Evolutionary conservation across 1,140 invertebrate species (phyloP).

Genomic region (Sarcophaga bullata): DNA sequence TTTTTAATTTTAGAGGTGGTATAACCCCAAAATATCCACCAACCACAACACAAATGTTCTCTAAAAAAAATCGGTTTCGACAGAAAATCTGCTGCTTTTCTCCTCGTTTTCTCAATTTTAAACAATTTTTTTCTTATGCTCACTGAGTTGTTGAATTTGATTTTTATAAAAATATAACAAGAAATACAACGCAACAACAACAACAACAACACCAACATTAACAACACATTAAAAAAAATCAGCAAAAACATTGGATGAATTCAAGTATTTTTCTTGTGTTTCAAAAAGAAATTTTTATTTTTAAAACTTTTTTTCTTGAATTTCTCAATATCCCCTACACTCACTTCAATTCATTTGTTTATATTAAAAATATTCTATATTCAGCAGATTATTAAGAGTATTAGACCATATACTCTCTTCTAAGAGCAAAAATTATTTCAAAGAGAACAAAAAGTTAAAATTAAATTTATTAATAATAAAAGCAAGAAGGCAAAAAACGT

Average conservation of each 20-base stretch:
- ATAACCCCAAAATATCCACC: conserved; percentile 47
- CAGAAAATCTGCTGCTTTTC: background rate
- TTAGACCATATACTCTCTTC: no score
- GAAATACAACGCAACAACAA: background rate
- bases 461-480: no score
- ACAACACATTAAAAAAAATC: background rate
- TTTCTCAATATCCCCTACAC: no score
- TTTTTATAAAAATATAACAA: conserved; percentile 35
- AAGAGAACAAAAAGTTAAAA: no score
- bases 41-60: conserved; percentile 41
- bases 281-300: conserved; percentile 31
- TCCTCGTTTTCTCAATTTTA: background rate
- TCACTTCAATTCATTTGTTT: no score
- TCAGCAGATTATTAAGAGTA: no score
- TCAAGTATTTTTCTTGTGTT: conserved; percentile 32
- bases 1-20: conserved; percentile 47
- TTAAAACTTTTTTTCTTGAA: background rate
- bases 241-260: conserved; percentile 17
- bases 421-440: no score
- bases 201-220: background rate
- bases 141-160: background rate
- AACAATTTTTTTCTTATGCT: conserved; percentile 20
- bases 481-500: no score
- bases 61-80: conserved; percentile 26
- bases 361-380: no score